Evolutionary conservation across 2,113 vertebrate genomes (phyloP).

Genomic region (Lathamus discolor): DNA sequence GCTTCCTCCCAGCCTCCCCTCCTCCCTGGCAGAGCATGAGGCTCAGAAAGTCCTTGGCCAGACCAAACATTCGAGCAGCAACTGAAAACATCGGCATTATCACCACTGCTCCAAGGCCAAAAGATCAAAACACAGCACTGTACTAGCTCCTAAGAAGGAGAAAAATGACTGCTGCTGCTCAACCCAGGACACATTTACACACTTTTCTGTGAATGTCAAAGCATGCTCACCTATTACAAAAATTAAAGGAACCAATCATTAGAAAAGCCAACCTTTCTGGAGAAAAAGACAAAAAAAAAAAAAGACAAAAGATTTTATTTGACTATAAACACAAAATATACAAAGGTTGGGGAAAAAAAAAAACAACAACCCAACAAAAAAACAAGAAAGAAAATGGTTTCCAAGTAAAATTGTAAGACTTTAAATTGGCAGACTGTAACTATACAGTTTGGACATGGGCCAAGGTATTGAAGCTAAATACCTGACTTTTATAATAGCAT

Average conservation of each 20-base stretch:
- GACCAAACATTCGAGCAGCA: no score
- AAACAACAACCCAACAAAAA: background rate
- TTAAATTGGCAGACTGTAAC: background rate
- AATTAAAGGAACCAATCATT: background rate
- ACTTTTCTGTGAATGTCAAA: background rate
- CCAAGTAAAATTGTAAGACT: background rate
- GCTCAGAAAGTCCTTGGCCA: no score
- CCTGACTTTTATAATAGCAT: background rate
- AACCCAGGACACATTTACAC: background rate
- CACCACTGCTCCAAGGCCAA: no score
- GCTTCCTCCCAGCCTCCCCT: no score
- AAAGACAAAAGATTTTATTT: background rate
- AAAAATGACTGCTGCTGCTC: no score
- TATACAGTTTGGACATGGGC: accelerated
- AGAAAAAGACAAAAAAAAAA: background rate
- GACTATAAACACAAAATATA: background rate
- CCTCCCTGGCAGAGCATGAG: no score
- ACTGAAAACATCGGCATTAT: no score
- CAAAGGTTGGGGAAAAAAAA: background rate
- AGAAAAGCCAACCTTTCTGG: background rate
- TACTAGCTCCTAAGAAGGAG: no score
- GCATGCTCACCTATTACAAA: background rate
- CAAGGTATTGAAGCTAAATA: background rate
- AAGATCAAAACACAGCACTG: no score
- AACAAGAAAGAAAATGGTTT: background rate